Evolutionary conservation across 2,113 vertebrate species (phyloP), one percentile per base, ranked within the genome.

Genomic region (Proteles cristata): DNA sequence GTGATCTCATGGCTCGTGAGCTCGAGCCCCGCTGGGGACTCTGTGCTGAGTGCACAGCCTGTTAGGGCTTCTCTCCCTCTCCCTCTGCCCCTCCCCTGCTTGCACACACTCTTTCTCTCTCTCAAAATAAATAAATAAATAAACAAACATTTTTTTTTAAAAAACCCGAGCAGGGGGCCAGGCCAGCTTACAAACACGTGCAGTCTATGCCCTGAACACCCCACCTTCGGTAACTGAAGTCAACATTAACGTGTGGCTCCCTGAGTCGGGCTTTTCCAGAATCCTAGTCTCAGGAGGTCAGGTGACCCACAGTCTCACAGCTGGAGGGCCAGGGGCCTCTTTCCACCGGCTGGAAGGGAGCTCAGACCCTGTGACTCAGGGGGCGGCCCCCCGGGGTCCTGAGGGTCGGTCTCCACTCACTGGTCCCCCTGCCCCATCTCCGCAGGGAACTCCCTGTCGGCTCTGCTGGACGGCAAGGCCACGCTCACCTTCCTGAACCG

Each of bases 391-490:
- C 31, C 1, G 0, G 7, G n/a, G 4, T 11, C 26, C 2, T 8
- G 10, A 83, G 58, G 45, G 9, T 16, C 25, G 0, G 0, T 6
- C 58, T 84, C 45, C 11, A 8, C 5, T 12, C 28, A 17, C 69
- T 3, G 35, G 25, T 12, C 31, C 71, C 55, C 1, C 55, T 3
- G 4, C 3, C 35, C 61, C 19, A 0, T 63, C 82, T 63, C 95
- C 95, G 16, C 81, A 99, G 99, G 99, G 74, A 99, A 99, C 98
- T 99, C 99, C 0, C 98, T 99, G 94, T 99, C 99, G 3, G 99
- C 99, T 0, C 98, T 99, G 96, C 98, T 99, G 97, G 99, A 99
- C 14, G 99, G 99, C 68, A 99, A 99, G 98, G 99, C 99, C 84
- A 99, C 99, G 14, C 99, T 99, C 79, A 98, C 98, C 33, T 99